phyloP scores from a whole-genome alignment of 2,888 invertebrate genomes.

The Thumatha senex region DNA sequence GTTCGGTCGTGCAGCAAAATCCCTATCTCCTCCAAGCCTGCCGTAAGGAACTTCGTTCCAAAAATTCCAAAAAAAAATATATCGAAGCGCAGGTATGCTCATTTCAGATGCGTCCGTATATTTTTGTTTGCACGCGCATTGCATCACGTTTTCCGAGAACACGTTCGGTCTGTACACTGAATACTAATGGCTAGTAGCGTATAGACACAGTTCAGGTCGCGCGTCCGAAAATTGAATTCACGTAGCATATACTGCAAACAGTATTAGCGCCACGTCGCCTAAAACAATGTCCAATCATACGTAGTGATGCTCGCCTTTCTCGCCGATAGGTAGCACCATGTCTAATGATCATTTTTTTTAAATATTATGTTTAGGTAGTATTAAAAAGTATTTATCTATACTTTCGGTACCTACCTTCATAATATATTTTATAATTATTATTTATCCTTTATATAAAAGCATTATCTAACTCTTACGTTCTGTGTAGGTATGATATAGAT shows the following conservation, averaged over 20 bases:
- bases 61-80: constrained; percentile 1
- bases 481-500: too few species aligned
- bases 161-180: constrained; percentile 57
- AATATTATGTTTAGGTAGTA: constrained; percentile 20
- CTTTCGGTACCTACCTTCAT: too few species aligned
- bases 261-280: constrained; percentile 52
- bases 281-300: constrained; percentile 78
- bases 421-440: too few species aligned
- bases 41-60: too few species aligned
- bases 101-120: constrained; percentile 55
- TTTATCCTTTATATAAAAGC: too few species aligned
- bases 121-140: constrained; percentile 68
- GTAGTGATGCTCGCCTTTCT: constrained; percentile 39
- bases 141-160: constrained; percentile 61
- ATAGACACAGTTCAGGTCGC: constrained; percentile 53
- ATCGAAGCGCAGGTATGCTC: constrained; percentile 44
- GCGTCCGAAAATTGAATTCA: constrained; percentile 71
- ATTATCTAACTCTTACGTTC: too few species aligned
- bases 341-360: neutral
- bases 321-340: too few species aligned
- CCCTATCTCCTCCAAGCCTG: too few species aligned
- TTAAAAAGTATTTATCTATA: neutral
- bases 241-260: constrained; percentile 56
- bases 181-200: constrained; percentile 61
- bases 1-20: too few species aligned